A percentile compares a stretch with the other conserved stretches of the same genome.
Evolutionary conservation across 2,888 invertebrate species (phyloP).

Genomic region (Tetheella fluctuosa): DNA sequence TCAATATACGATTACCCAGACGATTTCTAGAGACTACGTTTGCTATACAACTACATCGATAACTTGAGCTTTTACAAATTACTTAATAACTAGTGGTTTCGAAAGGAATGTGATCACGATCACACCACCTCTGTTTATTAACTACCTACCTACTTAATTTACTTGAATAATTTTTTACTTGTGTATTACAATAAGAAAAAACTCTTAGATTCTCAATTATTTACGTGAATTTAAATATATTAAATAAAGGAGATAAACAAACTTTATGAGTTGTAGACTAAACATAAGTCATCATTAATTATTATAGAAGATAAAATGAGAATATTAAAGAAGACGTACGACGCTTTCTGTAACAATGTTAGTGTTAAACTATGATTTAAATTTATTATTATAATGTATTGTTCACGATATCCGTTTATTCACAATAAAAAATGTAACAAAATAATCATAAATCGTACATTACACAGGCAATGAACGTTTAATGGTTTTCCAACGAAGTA

Average conservation of each 20-base stretch:
- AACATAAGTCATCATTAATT: too few species aligned
- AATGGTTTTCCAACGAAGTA: background rate
- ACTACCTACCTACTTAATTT: background rate
- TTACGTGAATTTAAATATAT: background rate
- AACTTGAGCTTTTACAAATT: slow-evolving; percentile 1
- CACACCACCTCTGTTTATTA: slow-evolving; percentile 1
- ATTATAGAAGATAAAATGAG: too few species aligned
- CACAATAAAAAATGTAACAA: background rate
- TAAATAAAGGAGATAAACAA: background rate
- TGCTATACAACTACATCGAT: background rate
- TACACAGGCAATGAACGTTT: background rate
- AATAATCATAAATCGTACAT: background rate
- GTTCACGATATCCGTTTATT: background rate
- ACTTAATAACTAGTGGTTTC: slow-evolving; percentile 2
- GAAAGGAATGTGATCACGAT: slow-evolving; percentile 12
- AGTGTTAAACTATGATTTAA: too few species aligned
- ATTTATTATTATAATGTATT: background rate
- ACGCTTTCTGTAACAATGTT: too few species aligned
- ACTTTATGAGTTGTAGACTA: background rate
- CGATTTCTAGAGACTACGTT: slow-evolving; percentile 29
- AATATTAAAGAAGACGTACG: too few species aligned
- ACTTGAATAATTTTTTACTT: background rate
- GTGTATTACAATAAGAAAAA: background rate
- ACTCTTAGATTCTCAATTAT: background rate
- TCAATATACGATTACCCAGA: slow-evolving; percentile 50